These are phyloP conservation scores for Dinomys branickii DNA, from an alignment of 2,113 vertebrate genomes.

Conservation along the genomic window DNA sequence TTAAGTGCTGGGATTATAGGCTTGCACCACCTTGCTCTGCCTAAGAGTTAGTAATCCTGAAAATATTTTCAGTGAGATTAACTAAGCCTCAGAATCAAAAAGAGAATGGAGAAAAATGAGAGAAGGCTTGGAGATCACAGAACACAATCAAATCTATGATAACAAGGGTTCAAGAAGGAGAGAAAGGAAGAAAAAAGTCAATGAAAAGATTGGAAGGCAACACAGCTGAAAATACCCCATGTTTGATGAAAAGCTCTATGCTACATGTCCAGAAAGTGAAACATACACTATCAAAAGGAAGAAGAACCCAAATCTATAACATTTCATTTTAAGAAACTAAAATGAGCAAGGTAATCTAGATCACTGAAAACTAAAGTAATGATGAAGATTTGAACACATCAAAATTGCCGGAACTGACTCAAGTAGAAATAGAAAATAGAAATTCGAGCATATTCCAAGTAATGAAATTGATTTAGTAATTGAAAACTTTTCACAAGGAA, in stretches of 20 bases:
- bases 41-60: not conserved
- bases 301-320: not conserved
- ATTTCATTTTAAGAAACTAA: not conserved
- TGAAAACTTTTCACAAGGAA: not conserved
- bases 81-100: not conserved
- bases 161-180: not conserved
- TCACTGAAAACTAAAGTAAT: not conserved
- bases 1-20: not conserved
- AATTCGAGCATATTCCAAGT: fast-evolving
- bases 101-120: not conserved
- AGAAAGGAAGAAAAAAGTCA: not conserved
- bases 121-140: fast-evolving
- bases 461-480: not conserved
- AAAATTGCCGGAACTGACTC: too few relatives aligned
- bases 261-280: not conserved
- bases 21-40: not conserved
- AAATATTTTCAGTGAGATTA: not conserved
- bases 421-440: not conserved
- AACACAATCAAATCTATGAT: fast-evolving
- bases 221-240: fast-evolving
- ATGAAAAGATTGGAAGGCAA: too few relatives aligned
- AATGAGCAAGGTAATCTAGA: not conserved
- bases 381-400: not conserved
- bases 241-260: not conserved
- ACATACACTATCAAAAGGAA: not conserved